Percentiles rank a stretch among this genome's conserved stretches.
Conservation (phyloP, 2,113 vertebrate species). For the Telmatochromis brichardi region DNA sequence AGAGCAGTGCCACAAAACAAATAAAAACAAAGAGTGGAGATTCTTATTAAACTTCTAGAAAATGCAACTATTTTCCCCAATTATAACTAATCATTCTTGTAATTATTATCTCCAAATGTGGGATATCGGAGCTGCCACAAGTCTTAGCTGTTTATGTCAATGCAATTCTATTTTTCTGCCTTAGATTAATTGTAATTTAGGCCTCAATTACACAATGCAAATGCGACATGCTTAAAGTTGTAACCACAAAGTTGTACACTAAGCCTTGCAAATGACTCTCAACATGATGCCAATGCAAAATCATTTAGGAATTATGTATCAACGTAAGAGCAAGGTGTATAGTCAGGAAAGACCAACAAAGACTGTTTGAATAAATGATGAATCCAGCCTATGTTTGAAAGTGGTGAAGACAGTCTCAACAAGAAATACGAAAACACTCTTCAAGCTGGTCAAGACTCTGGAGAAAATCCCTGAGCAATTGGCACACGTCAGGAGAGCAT, state of each 20-base stretch:
- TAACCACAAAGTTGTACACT: neutral
- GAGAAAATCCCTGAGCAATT: conserved; percentile 7
- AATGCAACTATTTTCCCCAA: neutral
- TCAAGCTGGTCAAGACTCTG: neutral
- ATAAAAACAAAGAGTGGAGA: neutral
- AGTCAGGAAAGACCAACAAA: neutral
- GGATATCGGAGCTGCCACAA: neutral
- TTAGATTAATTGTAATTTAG: neutral
- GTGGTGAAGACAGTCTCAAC: neutral
- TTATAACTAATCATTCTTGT: neutral
- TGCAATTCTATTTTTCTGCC: neutral
- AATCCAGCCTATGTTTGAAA: neutral
- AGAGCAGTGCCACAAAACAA: neutral
- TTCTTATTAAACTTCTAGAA: neutral
- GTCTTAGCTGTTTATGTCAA: neutral
- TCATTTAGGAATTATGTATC: neutral
- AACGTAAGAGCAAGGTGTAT: neutral
- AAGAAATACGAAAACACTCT: neutral
- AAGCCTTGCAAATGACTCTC: neutral
- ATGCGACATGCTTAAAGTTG: neutral
- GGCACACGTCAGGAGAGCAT: conserved; percentile 17
- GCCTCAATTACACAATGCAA: neutral
- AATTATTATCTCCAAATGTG: neutral
- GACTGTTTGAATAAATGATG: neutral
- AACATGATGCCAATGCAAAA: neutral